phyloP scores from a whole-genome alignment of 2,888 invertebrate species.

The Chironomus tentans region DNA sequence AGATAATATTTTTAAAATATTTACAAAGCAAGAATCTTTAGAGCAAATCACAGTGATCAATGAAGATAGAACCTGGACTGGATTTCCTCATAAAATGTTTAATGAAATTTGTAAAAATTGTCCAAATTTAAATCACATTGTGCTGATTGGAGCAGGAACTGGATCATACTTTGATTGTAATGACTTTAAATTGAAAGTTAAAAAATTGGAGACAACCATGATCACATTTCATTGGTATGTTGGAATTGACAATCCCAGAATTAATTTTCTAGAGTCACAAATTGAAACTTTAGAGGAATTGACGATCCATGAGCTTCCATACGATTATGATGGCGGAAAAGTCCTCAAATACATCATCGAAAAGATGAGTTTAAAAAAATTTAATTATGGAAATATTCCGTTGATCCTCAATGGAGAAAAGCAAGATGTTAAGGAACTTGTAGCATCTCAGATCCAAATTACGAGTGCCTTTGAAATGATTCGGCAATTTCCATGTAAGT shows the following conservation, averaged over 20 bases:
- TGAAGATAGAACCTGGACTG: not conserved
- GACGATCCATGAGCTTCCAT: not conserved
- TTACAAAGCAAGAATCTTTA: no score
- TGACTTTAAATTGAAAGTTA: not conserved
- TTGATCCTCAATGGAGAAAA: not conserved
- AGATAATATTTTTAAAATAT: no score
- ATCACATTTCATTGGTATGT: not conserved
- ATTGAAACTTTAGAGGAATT: not conserved
- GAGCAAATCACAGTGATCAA: not conserved
- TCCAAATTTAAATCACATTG: not conserved
- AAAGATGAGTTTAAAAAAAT: not conserved
- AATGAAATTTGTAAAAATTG: not conserved
- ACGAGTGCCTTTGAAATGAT: not conserved
- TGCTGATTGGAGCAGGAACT: not conserved
- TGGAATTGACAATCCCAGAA: not conserved
- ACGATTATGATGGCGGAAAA: not conserved
- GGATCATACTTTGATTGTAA: not conserved
- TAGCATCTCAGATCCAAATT: not conserved
- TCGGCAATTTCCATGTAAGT: not conserved
- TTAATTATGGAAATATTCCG: not conserved
- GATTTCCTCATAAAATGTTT: not conserved
- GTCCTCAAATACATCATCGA: not conserved
- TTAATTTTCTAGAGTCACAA: not conserved
- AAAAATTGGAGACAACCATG: not conserved
- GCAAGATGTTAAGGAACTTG: not conserved